Conservation (phyloP, 2,888 invertebrate genomes). For the Coenonympha arcania region DNA sequence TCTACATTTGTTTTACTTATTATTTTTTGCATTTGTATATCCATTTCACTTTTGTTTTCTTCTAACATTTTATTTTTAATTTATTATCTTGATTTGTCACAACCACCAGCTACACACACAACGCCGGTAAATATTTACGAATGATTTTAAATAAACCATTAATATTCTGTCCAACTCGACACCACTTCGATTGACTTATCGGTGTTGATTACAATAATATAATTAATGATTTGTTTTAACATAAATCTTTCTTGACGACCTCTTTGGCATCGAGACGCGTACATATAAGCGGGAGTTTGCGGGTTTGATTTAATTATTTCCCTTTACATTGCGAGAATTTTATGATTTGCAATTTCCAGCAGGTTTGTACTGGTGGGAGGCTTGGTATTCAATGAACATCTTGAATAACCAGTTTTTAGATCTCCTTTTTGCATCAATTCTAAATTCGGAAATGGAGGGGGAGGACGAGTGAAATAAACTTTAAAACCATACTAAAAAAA, state of each 20-base stretch:
- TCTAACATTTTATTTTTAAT: neutral
- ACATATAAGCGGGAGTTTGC: no score
- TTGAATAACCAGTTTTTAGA: no score
- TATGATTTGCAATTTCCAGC: no score
- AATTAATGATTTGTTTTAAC: neutral
- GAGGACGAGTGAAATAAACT: no score
- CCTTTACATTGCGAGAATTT: no score
- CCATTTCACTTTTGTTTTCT: neutral
- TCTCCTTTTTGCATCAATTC: no score
- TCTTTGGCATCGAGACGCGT: neutral
- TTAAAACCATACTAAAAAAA: no score
- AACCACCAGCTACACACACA: neutral
- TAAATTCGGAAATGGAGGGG: no score
- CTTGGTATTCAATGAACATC: no score
- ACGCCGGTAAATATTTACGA: neutral
- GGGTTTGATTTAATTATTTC: no score
- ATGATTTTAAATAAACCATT: neutral
- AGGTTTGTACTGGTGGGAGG: no score
- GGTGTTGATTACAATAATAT: neutral
- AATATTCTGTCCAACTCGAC: neutral
- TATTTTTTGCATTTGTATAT: neutral
- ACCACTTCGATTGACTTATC: neutral
- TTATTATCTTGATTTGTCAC: neutral
- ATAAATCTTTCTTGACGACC: neutral
- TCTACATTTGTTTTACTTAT: no score